A percentile compares a stretch with the other conserved stretches of the same genome.
These are phyloP conservation scores for Thaumatotibia leucotreta DNA, from an alignment of 1,140 invertebrate genomes.

Conservation along the genomic window DNA sequence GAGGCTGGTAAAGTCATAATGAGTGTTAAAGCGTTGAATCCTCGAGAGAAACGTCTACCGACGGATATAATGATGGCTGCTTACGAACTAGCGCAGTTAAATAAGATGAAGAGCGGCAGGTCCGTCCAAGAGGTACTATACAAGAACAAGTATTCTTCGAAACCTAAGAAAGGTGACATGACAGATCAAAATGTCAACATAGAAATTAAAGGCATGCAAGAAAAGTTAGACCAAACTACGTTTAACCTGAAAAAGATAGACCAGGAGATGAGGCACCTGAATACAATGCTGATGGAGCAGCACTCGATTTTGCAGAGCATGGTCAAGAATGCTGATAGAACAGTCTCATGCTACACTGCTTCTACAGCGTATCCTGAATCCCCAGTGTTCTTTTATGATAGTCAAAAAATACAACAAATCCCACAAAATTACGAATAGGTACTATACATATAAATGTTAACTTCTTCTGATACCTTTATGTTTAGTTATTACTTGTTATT, in stretches of 20 bases:
- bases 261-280: slow-evolving; percentile 66
- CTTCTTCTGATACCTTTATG: no score
- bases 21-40: slow-evolving; percentile 81
- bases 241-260: slow-evolving; percentile 70
- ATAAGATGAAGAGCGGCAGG: slow-evolving; percentile 57
- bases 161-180: slow-evolving; percentile 53
- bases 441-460: not conserved
- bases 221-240: slow-evolving; percentile 66
- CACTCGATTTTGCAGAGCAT: slow-evolving; percentile 54
- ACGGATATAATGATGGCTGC: slow-evolving; percentile 80
- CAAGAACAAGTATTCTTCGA: slow-evolving; percentile 55
- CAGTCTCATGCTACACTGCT: slow-evolving; percentile 26
- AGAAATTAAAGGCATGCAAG: slow-evolving; percentile 65
- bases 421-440: not conserved
- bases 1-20: slow-evolving; percentile 77
- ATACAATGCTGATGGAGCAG: slow-evolving; percentile 56
- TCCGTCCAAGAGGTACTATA: slow-evolving; percentile 61
- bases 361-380: slow-evolving; percentile 37
- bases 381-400: slow-evolving; percentile 40
- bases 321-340: slow-evolving; percentile 41
- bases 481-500: no score
- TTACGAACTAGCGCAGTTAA: slow-evolving; percentile 78
- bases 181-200: slow-evolving; percentile 54
- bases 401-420: not conserved
- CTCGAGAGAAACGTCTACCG: slow-evolving; percentile 80